Evolutionary conservation across 1,140 invertebrate genomes (phyloP), one percentile per base, ranked within the genome.

Genomic region (Littorina saxatilis): DNA sequence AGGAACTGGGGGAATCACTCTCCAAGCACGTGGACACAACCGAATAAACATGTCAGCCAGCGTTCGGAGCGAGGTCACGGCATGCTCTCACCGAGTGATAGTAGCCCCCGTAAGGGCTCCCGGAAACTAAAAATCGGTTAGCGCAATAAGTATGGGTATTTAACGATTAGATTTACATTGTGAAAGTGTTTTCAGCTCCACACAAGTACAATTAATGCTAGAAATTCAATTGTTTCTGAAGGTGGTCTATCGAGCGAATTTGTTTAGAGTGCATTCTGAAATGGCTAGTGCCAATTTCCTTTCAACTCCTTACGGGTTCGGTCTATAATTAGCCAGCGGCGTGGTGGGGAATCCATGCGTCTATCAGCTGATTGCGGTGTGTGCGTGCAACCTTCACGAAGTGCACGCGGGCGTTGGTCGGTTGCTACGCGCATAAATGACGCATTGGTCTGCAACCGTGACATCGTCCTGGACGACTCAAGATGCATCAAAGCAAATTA

Each of bases 311-410:
- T 66, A 72, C 81, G 79, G 55, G 47, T 73, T 27, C 7, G 15
- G 4, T 7, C 74, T 66, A 78, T 70, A 39, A 27, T 76, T 77
- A 76, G 40, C 43, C 20, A n/a, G 17, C 2, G n/a, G 43, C 23
- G 17, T 55, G 50, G 20, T 52, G 83, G 83, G 61, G 58, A 78
- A 58, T 43, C 83, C 81, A 82, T 66, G 83, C 83, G 29, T 29
- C 55, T 61, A 82, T 47, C 84, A 81, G 84, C 84, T 85, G 84
- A 85, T 82, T 55, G 75, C 55, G 9, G 68, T 55, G 68, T 20
- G 1, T 80, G 40, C 35, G 55, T 79, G 77, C 39, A 23, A 66
- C 17, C 39, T n/a, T n/a, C 20, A 5, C 7, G 37, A 2, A 3
- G 78, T 15, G 32, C 63, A 23, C n/a, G 32, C 27, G 20, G 23